These are phyloP conservation scores for Dreissena polymorpha DNA, from an alignment of 1,140 invertebrate genomes.

Conservation along the genomic window DNA sequence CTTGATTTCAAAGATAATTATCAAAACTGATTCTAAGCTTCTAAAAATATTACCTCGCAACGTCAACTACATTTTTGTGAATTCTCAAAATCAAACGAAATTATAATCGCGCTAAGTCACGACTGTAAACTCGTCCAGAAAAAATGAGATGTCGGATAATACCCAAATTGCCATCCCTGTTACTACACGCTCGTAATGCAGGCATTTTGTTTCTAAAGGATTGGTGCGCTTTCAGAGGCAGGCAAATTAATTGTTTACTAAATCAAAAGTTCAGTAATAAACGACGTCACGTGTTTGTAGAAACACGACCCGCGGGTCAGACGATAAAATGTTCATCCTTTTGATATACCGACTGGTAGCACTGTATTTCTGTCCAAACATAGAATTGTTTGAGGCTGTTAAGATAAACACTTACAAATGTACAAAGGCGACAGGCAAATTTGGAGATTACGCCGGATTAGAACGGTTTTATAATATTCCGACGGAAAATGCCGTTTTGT, in stretches of 20 bases:
- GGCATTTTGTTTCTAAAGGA: constrained; percentile 41
- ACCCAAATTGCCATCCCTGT: background rate
- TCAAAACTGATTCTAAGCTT: too few relatives aligned
- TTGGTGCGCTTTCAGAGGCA: constrained; percentile 28
- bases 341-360: constrained; percentile 52
- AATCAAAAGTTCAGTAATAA: constrained; percentile 51
- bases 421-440: constrained; percentile 48
- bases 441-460: constrained; percentile 52
- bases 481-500: background rate
- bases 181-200: constrained; percentile 12
- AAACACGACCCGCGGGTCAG: constrained; percentile 53
- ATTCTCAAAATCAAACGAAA: background rate
- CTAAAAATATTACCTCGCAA: too few relatives aligned
- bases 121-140: background rate
- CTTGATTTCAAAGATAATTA: too few relatives aligned
- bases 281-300: constrained; percentile 56
- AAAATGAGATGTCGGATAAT: background rate
- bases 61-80: background rate
- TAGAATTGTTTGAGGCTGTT: constrained; percentile 44
- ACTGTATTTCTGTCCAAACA: constrained; percentile 42
- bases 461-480: constrained; percentile 14
- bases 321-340: constrained; percentile 54
- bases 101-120: background rate
- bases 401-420: constrained; percentile 49
- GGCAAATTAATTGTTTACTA: constrained; percentile 42